Evolutionary conservation across 2,888 invertebrate genomes (phyloP), one percentile per base, ranked within the genome.

Genomic region (Oithona nana): DNA sequence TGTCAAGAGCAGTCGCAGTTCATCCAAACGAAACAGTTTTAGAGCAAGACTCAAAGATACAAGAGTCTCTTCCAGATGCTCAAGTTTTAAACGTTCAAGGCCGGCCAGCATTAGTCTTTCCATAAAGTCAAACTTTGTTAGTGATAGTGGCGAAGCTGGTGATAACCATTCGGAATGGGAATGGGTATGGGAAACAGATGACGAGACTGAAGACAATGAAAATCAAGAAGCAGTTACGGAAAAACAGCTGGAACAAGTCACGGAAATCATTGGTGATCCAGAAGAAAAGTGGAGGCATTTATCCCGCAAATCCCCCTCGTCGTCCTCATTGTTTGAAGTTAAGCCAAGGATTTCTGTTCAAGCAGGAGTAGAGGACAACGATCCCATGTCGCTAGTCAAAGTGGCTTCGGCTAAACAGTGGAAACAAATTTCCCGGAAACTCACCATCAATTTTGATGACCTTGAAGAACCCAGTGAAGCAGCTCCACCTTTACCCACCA

Each of bases 321-420:
- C 59, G 1, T 49, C 49, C 24, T 49, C 59, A 6, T 26, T 48
- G n/a, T 29, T 24, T 24, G 49, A 24, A 13, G 24, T 49, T 28
- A 49, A 48, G 24, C 24, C 24, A 28, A 59, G 50, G 22, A 49
- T 59, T 48, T 50, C 24, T 22, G 26, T 50, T 48, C 59, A 59
- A 48, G 28, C 59, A 20, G 49, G 49, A n/a, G 49, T 49, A 6
- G 49, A 49, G 13, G 59, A 59, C 24, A 26, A 20, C 28, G 59
- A 59, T 48, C 28, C 49, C 24, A 13, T 59, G 13, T 24, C 49
- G 4, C 16, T 59, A 1, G 28, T 59, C 3, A 48, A 59, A 49
- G 49, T 59, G 13, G 50, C 24, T 28, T 59, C 59, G 24, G 59
- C 59, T 22, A 59, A 59, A 28, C 39, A 59, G 50, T 59, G 59